Percentiles rank a stretch among this genome's conserved stretches.
These are phyloP conservation scores for Xiphophorus birchmanni DNA, from an alignment of 2,797 vertebrate genomes.

Conservation along the genomic window DNA sequence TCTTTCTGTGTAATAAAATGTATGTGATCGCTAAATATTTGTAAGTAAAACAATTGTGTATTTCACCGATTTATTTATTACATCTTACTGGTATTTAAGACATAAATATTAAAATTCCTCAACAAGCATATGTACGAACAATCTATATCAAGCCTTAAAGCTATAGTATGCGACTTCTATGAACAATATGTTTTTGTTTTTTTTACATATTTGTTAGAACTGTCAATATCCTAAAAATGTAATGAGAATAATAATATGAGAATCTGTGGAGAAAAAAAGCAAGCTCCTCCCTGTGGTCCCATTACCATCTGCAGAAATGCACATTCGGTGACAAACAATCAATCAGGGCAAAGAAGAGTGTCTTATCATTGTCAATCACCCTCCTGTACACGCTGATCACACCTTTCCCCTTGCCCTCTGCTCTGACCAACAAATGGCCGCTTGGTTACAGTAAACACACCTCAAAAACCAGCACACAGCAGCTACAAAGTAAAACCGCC, in stretches of 20 bases:
- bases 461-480: neutral
- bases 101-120: neutral
- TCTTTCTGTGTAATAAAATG: neutral
- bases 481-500: constrained; percentile 7
- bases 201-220: neutral
- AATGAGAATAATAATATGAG: too few relatives aligned
- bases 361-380: too few relatives aligned
- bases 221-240: too few relatives aligned
- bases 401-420: neutral
- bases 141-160: neutral
- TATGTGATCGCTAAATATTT: neutral
- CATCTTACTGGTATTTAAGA: neutral
- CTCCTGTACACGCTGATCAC: too few relatives aligned
- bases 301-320: too few relatives aligned
- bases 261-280: too few relatives aligned
- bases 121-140: neutral
- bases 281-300: too few relatives aligned
- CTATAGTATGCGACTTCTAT: too few relatives aligned
- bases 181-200: neutral
- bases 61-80: neutral
- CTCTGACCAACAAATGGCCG: neutral
- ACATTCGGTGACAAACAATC: too few relatives aligned
- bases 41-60: neutral
- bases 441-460: constrained; percentile 1
- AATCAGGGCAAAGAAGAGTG: too few relatives aligned